A percentile compares a stretch with the other conserved stretches of the same genome.
Conservation (phyloP, 2,113 vertebrate genomes). For the Arizona elegans region DNA sequence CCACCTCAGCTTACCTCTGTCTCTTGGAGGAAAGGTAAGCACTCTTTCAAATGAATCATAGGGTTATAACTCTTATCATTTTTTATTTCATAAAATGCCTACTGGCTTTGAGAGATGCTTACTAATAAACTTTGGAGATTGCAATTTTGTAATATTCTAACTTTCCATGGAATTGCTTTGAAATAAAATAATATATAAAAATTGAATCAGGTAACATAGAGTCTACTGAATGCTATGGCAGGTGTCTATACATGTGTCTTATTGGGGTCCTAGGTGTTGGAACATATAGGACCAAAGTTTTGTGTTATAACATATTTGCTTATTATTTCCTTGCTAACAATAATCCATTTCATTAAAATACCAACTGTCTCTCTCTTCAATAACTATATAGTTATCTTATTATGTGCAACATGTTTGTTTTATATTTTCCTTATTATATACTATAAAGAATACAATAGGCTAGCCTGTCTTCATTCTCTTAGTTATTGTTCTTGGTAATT, state of each 20-base stretch:
- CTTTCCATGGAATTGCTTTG: background rate
- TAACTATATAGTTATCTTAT: conserved; percentile 40
- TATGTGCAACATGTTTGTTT: conserved; percentile 40
- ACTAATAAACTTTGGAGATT: background rate
- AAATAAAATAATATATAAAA: background rate
- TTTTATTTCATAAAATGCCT: background rate
- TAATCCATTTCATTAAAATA: background rate
- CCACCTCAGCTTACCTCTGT: background rate
- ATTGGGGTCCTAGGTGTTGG: background rate
- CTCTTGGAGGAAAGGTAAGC: background rate
- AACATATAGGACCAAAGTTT: background rate
- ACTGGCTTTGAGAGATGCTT: background rate
- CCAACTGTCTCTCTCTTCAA: background rate
- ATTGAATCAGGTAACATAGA: background rate
- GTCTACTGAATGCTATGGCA: background rate
- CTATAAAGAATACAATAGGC: conserved; percentile 62
- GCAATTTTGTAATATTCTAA: background rate
- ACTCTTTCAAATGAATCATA: background rate
- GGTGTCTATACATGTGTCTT: background rate
- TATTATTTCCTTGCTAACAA: background rate
- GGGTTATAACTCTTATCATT: background rate
- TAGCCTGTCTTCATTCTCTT: conserved; percentile 69
- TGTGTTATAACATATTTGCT: background rate
- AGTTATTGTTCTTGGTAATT: conserved; percentile 69
- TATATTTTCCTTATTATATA: conserved; percentile 49